phyloP scores from a whole-genome alignment of 2,797 vertebrate species.

The Diplodus puntazzo region DNA sequence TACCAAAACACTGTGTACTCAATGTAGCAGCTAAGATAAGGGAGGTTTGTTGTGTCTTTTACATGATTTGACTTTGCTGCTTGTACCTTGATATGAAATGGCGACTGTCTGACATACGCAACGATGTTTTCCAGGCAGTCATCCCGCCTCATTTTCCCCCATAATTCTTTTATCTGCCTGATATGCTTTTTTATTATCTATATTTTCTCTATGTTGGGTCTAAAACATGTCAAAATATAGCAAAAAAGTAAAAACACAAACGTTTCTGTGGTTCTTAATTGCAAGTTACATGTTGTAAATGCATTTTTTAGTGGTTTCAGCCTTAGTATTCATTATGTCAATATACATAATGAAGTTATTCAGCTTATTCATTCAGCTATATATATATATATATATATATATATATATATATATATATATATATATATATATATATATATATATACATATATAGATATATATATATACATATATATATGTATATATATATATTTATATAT shows the following conservation, averaged over 20 bases:
- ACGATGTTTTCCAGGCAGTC: not conserved
- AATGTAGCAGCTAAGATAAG: not conserved
- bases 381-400: no score
- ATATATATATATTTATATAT: no score
- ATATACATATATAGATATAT: no score
- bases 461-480: no score
- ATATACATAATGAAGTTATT: not conserved
- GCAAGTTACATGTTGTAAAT: not conserved
- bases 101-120: no score
- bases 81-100: not conserved
- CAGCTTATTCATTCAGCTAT: no score
- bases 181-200: not conserved
- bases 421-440: no score
- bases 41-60: not conserved
- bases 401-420: no score
- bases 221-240: no score
- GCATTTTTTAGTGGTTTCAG: not conserved
- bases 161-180: not conserved
- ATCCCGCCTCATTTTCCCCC: not conserved
- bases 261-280: no score
- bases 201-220: no score
- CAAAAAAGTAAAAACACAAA: no score
- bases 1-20: not conserved
- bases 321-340: not conserved
- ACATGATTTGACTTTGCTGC: not conserved